phyloP scores from a whole-genome alignment of 2,888 invertebrate genomes.

The Lagria hirta region DNA sequence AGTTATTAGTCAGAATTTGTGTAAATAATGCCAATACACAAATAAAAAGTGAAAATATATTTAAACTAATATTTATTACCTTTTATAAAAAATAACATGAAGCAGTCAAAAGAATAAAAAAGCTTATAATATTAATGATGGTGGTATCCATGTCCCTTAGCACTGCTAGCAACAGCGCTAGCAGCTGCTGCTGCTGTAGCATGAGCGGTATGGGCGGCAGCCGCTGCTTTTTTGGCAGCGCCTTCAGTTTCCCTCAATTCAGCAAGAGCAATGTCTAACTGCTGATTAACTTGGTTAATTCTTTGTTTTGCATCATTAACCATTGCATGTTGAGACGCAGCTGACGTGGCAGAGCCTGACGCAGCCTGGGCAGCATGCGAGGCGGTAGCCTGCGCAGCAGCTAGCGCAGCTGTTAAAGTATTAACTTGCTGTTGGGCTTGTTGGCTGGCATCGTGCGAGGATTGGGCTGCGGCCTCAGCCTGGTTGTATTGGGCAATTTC shows the following conservation, averaged over 20 bases:
- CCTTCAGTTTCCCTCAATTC: constrained; percentile 71
- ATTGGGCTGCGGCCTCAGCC: constrained; percentile 68
- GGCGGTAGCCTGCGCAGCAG: constrained; percentile 58
- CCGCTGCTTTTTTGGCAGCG: constrained; percentile 65
- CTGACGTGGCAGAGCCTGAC: constrained; percentile 67
- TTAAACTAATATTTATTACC: too few species aligned
- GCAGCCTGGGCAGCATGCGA: constrained; percentile 70
- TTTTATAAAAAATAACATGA: neutral
- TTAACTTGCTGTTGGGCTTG: constrained; percentile 67
- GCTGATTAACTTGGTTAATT: constrained; percentile 64
- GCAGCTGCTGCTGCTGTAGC: constrained; percentile 71
- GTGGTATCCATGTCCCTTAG: constrained; percentile 15
- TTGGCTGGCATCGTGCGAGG: constrained; percentile 68
- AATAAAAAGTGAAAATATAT: too few species aligned
- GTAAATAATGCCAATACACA: too few species aligned
- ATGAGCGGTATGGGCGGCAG: constrained; percentile 68
- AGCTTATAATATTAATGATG: constrained; percentile 4
- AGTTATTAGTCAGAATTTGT: too few species aligned
- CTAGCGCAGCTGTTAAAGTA: constrained; percentile 69
- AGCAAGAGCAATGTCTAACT: constrained; percentile 64
- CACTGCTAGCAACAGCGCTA: constrained; percentile 43
- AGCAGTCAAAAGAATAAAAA: neutral
- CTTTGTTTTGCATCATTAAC: constrained; percentile 68
- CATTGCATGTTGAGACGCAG: constrained; percentile 73
- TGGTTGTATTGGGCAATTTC: constrained; percentile 69